A percentile compares a stretch with the other conserved stretches of the same genome.
Conservation (phyloP, 2,113 vertebrate genomes). For the Macrotus californicus region DNA sequence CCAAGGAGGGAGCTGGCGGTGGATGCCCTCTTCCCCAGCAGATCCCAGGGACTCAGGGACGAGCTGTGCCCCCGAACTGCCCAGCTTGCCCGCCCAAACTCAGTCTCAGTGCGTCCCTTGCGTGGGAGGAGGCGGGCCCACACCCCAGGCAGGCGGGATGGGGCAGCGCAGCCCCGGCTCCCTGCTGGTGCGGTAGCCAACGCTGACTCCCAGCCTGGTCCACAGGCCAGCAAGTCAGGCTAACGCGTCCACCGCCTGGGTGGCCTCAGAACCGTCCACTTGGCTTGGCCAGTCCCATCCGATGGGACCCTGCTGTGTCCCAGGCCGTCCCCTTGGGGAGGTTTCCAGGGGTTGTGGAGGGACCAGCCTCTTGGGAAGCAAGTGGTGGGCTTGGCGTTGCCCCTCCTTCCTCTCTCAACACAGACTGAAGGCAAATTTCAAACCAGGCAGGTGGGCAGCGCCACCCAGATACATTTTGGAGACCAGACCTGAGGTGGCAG, state of each 20-base stretch:
- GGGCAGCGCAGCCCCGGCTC: not conserved
- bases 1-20: not conserved
- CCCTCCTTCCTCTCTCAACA: not conserved
- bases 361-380: not conserved
- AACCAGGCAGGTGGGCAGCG: rapidly evolving
- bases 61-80: rapidly evolving
- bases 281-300: not conserved
- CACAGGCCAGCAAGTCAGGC: rapidly evolving
- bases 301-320: too few species aligned
- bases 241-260: rapidly evolving
- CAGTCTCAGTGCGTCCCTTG: not conserved
- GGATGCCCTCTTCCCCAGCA: not conserved
- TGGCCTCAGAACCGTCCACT: not conserved
- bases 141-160: rapidly evolving
- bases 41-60: not conserved
- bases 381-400: rapidly evolving
- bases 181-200: too few species aligned
- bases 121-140: rapidly evolving
- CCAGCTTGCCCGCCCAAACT: not conserved
- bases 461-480: rapidly evolving
- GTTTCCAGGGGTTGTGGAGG: not conserved
- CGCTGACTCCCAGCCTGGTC: rapidly evolving
- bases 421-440: not conserved
- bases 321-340: not conserved
- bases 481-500: too few species aligned